These are phyloP conservation scores for Tipula vernalis DNA, from an alignment of 2,888 invertebrate species.

Conservation along the genomic window DNA sequence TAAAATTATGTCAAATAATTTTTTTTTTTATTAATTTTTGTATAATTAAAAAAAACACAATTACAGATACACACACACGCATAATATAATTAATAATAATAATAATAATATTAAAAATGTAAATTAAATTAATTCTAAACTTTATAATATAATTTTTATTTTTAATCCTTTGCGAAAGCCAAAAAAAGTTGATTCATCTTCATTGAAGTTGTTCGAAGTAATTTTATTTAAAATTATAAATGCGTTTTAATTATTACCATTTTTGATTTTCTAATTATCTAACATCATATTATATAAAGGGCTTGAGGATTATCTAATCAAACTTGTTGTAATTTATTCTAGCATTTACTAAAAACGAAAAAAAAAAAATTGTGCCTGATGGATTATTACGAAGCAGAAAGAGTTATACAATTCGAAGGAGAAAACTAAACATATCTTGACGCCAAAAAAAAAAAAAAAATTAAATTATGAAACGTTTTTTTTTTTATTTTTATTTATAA, in stretches of 20 bases:
- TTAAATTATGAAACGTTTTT: neutral
- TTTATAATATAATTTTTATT: conserved; percentile 5
- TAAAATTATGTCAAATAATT: neutral
- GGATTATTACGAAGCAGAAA: too few species aligned
- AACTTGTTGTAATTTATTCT: neutral
- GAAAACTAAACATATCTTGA: neutral
- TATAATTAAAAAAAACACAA: conserved; percentile 6
- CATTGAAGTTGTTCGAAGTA: neutral
- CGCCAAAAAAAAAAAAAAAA: neutral
- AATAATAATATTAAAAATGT: neutral
- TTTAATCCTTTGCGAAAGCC: neutral
- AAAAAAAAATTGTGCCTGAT: neutral
- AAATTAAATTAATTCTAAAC: neutral
- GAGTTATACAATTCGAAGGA: neutral
- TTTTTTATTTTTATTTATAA: neutral
- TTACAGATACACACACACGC: neutral
- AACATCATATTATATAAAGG: neutral
- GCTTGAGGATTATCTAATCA: neutral
- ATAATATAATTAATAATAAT: neutral
- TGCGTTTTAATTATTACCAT: conserved; percentile 8
- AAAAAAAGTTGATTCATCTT: neutral
- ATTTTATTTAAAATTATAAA: neutral
- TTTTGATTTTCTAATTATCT: neutral
- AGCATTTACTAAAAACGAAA: neutral
- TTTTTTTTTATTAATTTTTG: neutral